Evolutionary conservation across 2,888 invertebrate genomes (phyloP).

Genomic region (Stenotaenia linearis): DNA sequence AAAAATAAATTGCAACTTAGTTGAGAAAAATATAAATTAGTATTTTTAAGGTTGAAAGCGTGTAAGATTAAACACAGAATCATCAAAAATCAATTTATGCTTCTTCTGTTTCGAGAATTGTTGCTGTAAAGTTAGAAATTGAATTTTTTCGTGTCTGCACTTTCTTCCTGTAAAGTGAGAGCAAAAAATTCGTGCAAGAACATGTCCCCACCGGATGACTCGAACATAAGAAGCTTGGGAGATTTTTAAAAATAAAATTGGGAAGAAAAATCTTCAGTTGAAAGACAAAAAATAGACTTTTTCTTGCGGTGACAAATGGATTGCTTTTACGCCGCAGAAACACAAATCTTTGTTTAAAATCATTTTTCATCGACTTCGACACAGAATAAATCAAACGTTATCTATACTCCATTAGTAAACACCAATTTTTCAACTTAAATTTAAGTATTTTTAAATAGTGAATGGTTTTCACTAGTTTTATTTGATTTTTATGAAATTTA

Average conservation of each 20-base stretch:
- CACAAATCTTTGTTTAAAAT: neutral
- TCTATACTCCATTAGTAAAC: neutral
- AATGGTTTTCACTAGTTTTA: no score
- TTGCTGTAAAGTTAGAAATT: no score
- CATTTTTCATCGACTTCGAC: neutral
- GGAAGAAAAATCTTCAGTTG: neutral
- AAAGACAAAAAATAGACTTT: neutral
- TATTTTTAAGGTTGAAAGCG: neutral
- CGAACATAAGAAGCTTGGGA: neutral
- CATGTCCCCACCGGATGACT: neutral
- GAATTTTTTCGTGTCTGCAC: no score
- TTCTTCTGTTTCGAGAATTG: no score
- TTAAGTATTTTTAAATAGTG: no score
- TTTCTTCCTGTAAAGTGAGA: no score
- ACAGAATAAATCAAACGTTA: neutral
- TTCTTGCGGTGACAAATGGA: neutral
- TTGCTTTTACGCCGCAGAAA: neutral
- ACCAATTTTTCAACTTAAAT: no score
- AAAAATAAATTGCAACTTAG: neutral
- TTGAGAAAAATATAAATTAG: neutral
- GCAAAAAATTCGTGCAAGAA: neutral
- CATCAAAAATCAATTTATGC: no score
- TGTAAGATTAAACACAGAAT: no score
- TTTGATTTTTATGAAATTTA: no score
- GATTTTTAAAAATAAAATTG: neutral